Evolutionary conservation across 2,797 vertebrate genomes (phyloP).

Genomic region (Enteromius afrohamiltoni): DNA sequence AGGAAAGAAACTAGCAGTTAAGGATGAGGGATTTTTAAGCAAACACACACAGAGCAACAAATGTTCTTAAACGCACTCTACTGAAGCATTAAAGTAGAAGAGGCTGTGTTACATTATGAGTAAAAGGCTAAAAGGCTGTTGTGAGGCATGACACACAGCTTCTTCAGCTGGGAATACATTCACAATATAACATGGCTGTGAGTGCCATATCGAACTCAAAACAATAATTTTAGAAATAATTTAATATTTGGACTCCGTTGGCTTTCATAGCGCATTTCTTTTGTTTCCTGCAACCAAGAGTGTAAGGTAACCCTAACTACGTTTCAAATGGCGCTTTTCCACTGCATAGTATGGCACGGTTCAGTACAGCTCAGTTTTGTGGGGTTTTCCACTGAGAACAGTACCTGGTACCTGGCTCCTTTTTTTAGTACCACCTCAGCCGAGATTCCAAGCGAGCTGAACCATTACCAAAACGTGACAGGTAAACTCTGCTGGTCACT

Average conservation of each 20-base stretch:
- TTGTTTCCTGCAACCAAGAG: neutral
- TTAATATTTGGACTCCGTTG: neutral
- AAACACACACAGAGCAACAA: constrained; percentile 4
- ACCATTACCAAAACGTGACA: no score
- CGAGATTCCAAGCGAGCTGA: no score
- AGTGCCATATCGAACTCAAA: neutral
- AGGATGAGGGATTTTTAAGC: neutral
- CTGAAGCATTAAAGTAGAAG: neutral
- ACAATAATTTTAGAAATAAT: neutral
- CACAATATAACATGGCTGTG: neutral
- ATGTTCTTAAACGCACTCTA: neutral
- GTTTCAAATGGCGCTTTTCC: neutral
- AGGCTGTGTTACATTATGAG: neutral
- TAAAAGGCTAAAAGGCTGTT: constrained; percentile 12
- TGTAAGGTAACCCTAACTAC: neutral
- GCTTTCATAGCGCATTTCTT: neutral
- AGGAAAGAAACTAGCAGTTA: constrained; percentile 7
- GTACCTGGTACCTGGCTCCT: no score
- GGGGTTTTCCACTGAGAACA: no score
- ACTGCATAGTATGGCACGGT: no score
- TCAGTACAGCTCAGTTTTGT: no score
- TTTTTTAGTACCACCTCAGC: no score
- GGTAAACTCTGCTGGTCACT: no score
- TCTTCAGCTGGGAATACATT: constrained; percentile 7
- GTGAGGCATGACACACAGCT: neutral